These are phyloP conservation scores for Halictus rubicundus DNA, from an alignment of 1,140 invertebrate genomes.

Conservation along the genomic window DNA sequence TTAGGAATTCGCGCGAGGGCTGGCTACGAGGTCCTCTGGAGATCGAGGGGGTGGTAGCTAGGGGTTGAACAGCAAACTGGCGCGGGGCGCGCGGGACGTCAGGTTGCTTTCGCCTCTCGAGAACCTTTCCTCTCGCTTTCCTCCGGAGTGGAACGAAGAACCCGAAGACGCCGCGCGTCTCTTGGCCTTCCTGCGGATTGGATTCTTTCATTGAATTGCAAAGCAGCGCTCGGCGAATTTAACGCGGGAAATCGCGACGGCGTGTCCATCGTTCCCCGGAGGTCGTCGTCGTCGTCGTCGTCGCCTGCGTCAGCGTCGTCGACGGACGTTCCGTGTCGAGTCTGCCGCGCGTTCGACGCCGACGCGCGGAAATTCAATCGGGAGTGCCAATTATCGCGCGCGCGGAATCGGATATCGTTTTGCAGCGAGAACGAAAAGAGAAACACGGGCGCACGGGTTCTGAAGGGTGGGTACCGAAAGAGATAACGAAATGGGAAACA, in stretches of 20 bases:
- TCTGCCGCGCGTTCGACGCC: slow-evolving; percentile 41
- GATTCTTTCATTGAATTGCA: slow-evolving; percentile 69
- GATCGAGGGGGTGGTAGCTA: neutral
- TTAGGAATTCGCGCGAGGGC: neutral
- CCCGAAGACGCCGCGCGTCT: neutral
- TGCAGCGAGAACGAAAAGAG: slow-evolving; percentile 2
- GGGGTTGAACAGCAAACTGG: too few species aligned
- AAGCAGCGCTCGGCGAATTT: slow-evolving; percentile 65
- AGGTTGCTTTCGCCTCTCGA: neutral
- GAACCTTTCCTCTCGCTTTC: too few species aligned
- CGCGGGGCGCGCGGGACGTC: neutral
- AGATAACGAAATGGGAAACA: slow-evolving; percentile 29
- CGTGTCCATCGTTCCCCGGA: slow-evolving; percentile 46
- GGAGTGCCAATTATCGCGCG: slow-evolving; percentile 65
- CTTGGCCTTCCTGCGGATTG: slow-evolving; percentile 50
- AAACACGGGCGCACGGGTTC: neutral
- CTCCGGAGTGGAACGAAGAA: neutral
- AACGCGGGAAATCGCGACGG: slow-evolving; percentile 57
- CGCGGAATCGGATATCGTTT: slow-evolving; percentile 58
- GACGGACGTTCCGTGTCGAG: slow-evolving; percentile 35
- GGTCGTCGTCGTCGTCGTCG: slow-evolving; percentile 35
- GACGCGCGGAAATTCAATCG: slow-evolving; percentile 60
- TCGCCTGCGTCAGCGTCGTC: slow-evolving; percentile 26
- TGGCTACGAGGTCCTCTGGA: neutral
- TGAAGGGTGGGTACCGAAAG: neutral